Percentiles rank a stretch among this genome's conserved stretches.
Conservation (phyloP, 1,140 invertebrate species). For the Euglossa dilemma region DNA sequence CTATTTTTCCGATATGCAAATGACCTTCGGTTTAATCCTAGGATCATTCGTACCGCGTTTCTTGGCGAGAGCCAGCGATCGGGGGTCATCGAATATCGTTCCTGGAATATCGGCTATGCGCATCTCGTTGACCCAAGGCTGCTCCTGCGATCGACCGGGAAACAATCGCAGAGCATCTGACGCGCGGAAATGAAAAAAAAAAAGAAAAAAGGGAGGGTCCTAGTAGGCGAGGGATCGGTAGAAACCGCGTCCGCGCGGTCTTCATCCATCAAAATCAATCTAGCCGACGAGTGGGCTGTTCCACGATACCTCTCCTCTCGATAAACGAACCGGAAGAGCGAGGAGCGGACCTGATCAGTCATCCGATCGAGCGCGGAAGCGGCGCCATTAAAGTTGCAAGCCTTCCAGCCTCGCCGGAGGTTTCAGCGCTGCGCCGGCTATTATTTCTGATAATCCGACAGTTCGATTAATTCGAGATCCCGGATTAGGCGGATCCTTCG, state of each 20-base stretch:
- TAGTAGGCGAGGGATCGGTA: neutral
- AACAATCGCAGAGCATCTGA: conserved; percentile 11
- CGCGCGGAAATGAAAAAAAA: conserved; percentile 17
- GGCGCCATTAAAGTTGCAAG: neutral
- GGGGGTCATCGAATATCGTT: neutral
- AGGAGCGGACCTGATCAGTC: neutral
- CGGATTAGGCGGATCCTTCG: conserved; percentile 52
- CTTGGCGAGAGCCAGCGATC: no score
- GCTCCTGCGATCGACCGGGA: neutral
- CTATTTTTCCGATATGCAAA: no score
- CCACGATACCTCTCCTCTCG: neutral
- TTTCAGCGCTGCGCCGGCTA: conserved; percentile 29
- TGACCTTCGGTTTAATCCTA: no score
- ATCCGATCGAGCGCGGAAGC: neutral
- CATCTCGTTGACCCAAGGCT: conserved; percentile 22
- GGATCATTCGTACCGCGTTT: no score
- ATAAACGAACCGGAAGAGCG: neutral
- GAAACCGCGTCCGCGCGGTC: conserved; percentile 51
- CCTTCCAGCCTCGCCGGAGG: neutral
- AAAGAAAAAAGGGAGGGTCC: neutral
- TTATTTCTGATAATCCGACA: conserved; percentile 58
- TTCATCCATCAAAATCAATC: conserved; percentile 75
- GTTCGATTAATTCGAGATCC: conserved; percentile 63
- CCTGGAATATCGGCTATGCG: conserved; percentile 1
- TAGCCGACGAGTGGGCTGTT: conserved; percentile 44